A percentile compares a stretch with the other conserved stretches of the same genome.
Evolutionary conservation across 2,113 vertebrate species (phyloP).

Genomic region (Picathartes gymnocephalus): DNA sequence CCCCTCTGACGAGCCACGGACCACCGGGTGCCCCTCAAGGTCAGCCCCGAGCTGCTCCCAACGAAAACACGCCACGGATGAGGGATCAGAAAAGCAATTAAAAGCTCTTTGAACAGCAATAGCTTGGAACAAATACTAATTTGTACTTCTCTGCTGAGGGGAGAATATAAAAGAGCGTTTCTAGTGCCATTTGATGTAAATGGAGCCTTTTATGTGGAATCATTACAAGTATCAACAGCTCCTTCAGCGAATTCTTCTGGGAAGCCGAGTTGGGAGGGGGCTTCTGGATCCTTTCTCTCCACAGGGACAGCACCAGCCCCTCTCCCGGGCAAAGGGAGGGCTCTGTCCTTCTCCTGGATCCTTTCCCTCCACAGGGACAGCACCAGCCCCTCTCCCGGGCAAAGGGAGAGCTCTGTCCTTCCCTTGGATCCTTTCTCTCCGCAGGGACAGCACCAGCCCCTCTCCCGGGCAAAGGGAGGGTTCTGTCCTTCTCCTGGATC

Average conservation of each 20-base stretch:
- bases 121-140: slow-evolving; percentile 53
- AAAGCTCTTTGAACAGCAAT: slow-evolving; percentile 52
- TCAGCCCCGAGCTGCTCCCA: not conserved
- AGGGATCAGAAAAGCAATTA: slow-evolving; percentile 54
- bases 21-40: not conserved
- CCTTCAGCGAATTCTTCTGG: slow-evolving; percentile 5
- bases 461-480: not conserved
- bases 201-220: slow-evolving; percentile 44
- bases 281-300: not conserved
- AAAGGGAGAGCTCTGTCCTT: not conserved
- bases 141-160: slow-evolving; percentile 22
- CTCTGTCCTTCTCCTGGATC: no score
- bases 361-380: no score
- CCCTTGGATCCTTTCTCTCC: not conserved
- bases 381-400: no score
- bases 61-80: not conserved
- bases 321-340: not conserved
- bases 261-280: not conserved
- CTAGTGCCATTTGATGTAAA: slow-evolving; percentile 44
- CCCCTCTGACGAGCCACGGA: not conserved
- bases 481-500: no score
- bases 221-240: slow-evolving; percentile 18
- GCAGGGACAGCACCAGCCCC: not conserved
- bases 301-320: not conserved
- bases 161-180: slow-evolving; percentile 29